Percentiles rank a stretch among this genome's conserved stretches.
Evolutionary conservation across 2,888 invertebrate genomes (phyloP).

Genomic region (Disparrhopalites patrizii): DNA sequence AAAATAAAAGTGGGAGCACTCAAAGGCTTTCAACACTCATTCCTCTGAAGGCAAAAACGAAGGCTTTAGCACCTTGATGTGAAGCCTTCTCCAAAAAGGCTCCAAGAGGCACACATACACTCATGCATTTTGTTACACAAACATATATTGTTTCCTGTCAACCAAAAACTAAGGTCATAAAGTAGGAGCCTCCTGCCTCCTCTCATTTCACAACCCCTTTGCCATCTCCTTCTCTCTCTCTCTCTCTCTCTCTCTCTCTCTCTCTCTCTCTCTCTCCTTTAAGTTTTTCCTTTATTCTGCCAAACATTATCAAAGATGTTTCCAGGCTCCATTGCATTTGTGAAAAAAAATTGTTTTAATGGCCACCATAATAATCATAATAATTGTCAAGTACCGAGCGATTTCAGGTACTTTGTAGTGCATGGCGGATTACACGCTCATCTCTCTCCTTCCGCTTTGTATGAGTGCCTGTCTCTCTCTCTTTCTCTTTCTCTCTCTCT

Average conservation of each 20-base stretch:
- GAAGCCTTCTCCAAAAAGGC: too few species aligned
- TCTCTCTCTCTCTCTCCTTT: not conserved
- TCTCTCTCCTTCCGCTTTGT: too few species aligned
- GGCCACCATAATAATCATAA: not conserved
- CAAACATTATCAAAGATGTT: not conserved
- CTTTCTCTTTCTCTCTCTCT: not conserved
- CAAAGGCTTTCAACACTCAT: too few species aligned
- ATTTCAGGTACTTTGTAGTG: not conserved
- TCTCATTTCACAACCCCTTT: too few species aligned
- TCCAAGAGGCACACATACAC: too few species aligned
- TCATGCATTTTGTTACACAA: too few species aligned
- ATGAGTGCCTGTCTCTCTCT: not conserved
- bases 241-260: not conserved
- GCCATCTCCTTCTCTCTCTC: not conserved
- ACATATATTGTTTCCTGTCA: not conserved
- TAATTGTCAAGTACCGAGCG: constrained; percentile 4
- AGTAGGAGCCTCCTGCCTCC: too few species aligned
- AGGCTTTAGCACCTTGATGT: too few species aligned
- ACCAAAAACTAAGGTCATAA: not conserved
- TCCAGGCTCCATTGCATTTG: not conserved
- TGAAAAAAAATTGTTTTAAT: not conserved
- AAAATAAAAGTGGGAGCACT: too few species aligned
- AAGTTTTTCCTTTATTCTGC: not conserved
- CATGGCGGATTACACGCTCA: not conserved
- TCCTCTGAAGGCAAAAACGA: too few species aligned